Conservation (phyloP, 2,797 vertebrate species). For the Psittacula echo region DNA sequence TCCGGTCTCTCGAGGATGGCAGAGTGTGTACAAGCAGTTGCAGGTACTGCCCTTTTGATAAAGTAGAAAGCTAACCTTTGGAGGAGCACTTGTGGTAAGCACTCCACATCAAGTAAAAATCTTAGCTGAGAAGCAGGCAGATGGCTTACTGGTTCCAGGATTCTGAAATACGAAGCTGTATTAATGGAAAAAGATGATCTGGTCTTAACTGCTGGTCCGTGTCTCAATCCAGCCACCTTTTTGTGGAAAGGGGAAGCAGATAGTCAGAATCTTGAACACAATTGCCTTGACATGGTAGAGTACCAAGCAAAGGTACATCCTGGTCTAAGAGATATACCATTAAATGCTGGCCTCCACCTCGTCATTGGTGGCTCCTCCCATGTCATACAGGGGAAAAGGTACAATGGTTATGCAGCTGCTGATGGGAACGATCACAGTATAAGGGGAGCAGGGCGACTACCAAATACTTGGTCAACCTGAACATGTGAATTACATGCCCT, state of each 20-base stretch:
- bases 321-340: not conserved
- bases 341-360: not conserved
- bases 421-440: not conserved
- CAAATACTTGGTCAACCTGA: not conserved
- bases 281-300: not conserved
- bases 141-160: not conserved
- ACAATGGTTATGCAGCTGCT: not conserved
- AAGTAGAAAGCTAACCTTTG: not conserved
- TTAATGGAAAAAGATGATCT: not conserved
- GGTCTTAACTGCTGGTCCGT: not conserved
- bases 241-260: not conserved
- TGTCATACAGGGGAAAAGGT: too few relatives aligned
- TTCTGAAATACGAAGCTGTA: not conserved
- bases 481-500: not conserved
- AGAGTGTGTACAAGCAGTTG: not conserved
- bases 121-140: not conserved
- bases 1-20: not conserved
- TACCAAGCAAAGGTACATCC: not conserved
- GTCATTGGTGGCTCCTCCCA: not conserved
- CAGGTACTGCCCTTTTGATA: not conserved
- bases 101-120: not conserved
- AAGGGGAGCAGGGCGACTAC: not conserved
- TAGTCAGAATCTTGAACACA: not conserved
- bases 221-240: not conserved
- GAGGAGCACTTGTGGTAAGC: too few relatives aligned